phyloP scores from a whole-genome alignment of 1,140 invertebrate genomes.

The Lepidurus arcticus region DNA sequence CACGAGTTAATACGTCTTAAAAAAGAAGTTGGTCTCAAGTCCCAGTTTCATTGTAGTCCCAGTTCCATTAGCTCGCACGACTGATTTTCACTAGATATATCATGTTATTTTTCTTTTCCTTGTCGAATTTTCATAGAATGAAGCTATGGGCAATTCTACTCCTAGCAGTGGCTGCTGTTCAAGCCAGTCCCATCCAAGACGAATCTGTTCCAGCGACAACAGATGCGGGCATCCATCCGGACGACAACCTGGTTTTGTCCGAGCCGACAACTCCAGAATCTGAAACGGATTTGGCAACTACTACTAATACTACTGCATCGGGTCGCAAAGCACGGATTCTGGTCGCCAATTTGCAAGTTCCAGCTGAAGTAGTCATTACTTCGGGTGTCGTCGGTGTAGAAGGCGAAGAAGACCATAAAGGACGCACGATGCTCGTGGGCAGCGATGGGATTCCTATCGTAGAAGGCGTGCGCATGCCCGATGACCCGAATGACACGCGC shows the following conservation, averaged over 20 bases:
- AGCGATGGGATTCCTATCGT: conserved; percentile 68
- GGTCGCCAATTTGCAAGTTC: conserved; percentile 9
- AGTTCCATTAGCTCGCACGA: neutral
- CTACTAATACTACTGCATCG: conserved; percentile 3
- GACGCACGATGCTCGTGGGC: conserved; percentile 55
- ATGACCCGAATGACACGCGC: conserved; percentile 68
- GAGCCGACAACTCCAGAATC: neutral
- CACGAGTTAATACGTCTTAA: neutral
- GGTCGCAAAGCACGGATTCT: neutral
- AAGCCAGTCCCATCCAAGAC: neutral
- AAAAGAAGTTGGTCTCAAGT: neutral
- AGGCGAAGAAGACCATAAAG: conserved; percentile 39
- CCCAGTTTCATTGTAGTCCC: neutral
- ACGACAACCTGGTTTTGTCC: conserved; percentile 31
- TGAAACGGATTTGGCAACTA: neutral
- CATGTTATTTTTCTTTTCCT: neutral
- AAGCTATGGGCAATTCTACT: conserved; percentile 1
- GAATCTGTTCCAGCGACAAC: neutral
- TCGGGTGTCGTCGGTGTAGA: conserved; percentile 18
- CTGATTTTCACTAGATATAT: neutral
- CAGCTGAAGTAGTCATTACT: conserved; percentile 24
- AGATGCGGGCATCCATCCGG: conserved; percentile 28
- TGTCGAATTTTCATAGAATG: neutral
- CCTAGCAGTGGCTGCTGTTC: neutral
- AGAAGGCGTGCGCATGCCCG: conserved; percentile 70